Base-by-base conservation (phyloP, 2,888 invertebrate species). In the Operophtera brumata region DNA sequence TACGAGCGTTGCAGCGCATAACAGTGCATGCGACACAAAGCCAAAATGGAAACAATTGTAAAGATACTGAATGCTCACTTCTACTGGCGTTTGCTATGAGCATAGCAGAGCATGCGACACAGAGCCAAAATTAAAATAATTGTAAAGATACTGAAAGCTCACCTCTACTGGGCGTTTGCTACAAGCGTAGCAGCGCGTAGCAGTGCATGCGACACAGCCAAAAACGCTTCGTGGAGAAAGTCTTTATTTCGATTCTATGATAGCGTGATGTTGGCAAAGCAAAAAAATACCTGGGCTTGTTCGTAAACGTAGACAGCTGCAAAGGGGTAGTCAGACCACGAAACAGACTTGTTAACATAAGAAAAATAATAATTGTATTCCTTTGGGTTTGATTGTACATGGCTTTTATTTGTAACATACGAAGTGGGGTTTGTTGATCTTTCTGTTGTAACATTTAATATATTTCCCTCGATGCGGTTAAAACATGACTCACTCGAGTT, bases 291-390 rank as follows among this genome's bases (percentile, higher is more conserved):
- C 71, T 84, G 80, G 10, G 71, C 74, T n/a, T 84, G 82, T 63
- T 88, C 81, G 64, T 86, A 81, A 43, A 86, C 60, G 60, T 86
- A 88, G 30, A 78, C 83, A 44, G 85, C 85, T 54, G 72, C 70
- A 66, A 80, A 88, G 10, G 86, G 82, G 62, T 78, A 82, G 30
- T 80, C 69, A 6, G 75, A 67, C 85, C 85, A 88, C n/a, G 49
- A 55, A 28, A 62, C 72, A 3, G 53, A 48, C 49, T 62, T 67
- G 49, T 65, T 61, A 6, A 40, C n/a, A 41, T 53, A 55, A 14
- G 47, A 45, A 54, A 64, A 41, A 34, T 11, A 14, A 12, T 13
- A 43, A 36, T 40, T 47, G 34, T 42, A 37, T 25, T 45, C 45
- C 14, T 26, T 50, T 34, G 37, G 42, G 8, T 44, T 40, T n/a